Evolutionary conservation across 2,797 vertebrate species (phyloP), one percentile per base, ranked within the genome.

Genomic region (Limosa lapponica): DNA sequence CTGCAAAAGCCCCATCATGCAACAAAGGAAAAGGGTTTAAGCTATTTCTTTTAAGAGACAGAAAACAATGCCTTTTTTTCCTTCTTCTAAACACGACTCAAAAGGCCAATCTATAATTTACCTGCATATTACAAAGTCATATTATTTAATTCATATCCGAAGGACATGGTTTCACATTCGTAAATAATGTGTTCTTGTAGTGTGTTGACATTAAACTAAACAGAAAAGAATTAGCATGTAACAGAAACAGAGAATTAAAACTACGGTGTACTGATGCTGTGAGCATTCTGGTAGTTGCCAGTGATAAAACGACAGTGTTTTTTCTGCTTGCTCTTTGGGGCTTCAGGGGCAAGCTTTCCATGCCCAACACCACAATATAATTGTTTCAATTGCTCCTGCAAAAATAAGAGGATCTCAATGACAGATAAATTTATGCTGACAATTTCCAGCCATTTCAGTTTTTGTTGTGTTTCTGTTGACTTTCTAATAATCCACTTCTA

Each of bases 401-500:
- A 90, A 95, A 78, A 82, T 30, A 74, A 83, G 27, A 86, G 34
- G 14, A 59, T 89, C 15, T 20, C 57, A 51, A 0, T 5, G 3
- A 77, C 10, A 6, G 58, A 75, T 46, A 89, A 62, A 75, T 66
- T 82, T 51, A 87, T 24, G 17, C 55, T 61, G 46, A 64, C 11
- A 15, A 30, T 66, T 89, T 85, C 27, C 74, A 89, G 37, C 8
- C 27, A 84, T 52, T 94, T 81, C 66, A 43, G 55, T 11, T 82
- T 79, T 69, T 77, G 30, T 43, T 82, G 16, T 39, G 46, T 55
- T 85, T 88, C 57, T 73, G n/a, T 5, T 19, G 62, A 67, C 28
- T 84, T 95, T 43, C 59, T 93, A 95, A 87, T 43, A 85, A 75
- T 43, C 34, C 16, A 66, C 51, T 95, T 79, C 49, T 74, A 66